Evolutionary conservation across 2,888 invertebrate species (phyloP).

Genomic region (Tubulanus polymorphus): DNA sequence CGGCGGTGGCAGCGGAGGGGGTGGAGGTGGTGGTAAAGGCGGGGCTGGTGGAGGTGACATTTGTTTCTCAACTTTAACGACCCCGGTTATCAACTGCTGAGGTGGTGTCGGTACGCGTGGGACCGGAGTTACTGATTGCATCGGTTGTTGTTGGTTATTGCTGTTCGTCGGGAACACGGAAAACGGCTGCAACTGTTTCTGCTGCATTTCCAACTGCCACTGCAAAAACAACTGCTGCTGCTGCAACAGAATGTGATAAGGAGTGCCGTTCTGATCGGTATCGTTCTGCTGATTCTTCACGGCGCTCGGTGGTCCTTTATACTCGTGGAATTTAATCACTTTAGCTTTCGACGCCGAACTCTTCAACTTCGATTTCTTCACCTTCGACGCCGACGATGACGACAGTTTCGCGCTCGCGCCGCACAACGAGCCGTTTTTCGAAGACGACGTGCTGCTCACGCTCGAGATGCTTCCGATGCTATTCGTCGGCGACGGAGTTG

Average conservation of each 20-base stretch:
- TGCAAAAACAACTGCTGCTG: constrained; percentile 91
- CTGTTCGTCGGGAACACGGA: constrained; percentile 2
- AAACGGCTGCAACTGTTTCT: constrained; percentile 59
- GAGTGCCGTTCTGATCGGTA: constrained; percentile 23
- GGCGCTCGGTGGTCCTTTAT: constrained; percentile 75
- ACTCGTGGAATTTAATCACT: constrained; percentile 95
- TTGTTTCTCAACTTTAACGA: constrained; percentile 11
- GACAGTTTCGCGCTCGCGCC: neutral
- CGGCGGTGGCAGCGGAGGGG: neutral
- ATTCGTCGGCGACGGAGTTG: neutral
- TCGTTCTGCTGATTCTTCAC: constrained; percentile 60
- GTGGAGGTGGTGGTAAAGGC: constrained; percentile 11
- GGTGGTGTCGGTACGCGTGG: neutral
- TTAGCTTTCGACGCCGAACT: constrained; percentile 70
- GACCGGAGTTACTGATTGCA: neutral
- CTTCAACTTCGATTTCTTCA: constrained; percentile 77
- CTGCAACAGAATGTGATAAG: constrained; percentile 61
- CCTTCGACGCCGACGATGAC: constrained; percentile 20
- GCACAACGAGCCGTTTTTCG: neutral
- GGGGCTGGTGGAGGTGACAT: constrained; percentile 48
- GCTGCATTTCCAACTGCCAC: constrained; percentile 76
- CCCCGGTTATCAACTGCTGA: constrained; percentile 16
- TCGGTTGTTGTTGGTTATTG: constrained; percentile 3
- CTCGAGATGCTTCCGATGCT: constrained; percentile 2
- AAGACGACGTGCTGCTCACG: constrained; percentile 3